Evolutionary conservation across 2,888 invertebrate genomes (phyloP).

Genomic region (Phengaris alcon): DNA sequence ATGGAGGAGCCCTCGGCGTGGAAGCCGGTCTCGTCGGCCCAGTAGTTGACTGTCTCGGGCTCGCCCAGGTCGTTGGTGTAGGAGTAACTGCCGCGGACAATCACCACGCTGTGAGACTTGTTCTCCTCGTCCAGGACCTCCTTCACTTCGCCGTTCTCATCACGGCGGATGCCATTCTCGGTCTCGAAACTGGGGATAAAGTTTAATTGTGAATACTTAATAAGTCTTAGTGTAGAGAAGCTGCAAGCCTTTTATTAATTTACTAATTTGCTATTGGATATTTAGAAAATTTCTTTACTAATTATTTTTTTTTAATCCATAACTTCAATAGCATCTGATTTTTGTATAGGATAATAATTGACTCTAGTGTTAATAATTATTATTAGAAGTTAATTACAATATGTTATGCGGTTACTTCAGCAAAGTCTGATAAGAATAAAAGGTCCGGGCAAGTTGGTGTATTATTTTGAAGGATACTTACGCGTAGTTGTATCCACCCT

Average conservation of each 20-base stretch:
- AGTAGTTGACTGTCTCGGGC: constrained; percentile 70
- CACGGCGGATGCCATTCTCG: constrained; percentile 74
- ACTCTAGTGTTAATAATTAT: no score
- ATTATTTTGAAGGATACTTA: constrained; percentile 40
- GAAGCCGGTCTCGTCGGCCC: constrained; percentile 82
- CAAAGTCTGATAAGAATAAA: no score
- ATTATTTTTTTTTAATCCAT: no score
- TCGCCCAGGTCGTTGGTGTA: constrained; percentile 79
- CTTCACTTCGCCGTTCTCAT: constrained; percentile 70
- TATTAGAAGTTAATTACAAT: no score
- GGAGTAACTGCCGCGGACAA: constrained; percentile 79
- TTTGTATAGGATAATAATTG: no score
- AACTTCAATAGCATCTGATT: no score
- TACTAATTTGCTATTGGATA: no score
- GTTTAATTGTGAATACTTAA: no score
- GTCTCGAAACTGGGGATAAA: constrained; percentile 67
- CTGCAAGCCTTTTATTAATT: no score
- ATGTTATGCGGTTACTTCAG: no score
- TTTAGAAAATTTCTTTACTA: no score
- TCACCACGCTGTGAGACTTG: constrained; percentile 75
- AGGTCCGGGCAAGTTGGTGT: not conserved
- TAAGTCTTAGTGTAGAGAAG: no score
- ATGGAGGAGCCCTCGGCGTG: constrained; percentile 80
- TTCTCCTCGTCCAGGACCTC: constrained; percentile 74
- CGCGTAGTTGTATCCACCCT: constrained; percentile 54